These are phyloP conservation scores for Entelurus aequoreus DNA, from an alignment of 2,113 vertebrate species.

Conservation along the genomic window DNA sequence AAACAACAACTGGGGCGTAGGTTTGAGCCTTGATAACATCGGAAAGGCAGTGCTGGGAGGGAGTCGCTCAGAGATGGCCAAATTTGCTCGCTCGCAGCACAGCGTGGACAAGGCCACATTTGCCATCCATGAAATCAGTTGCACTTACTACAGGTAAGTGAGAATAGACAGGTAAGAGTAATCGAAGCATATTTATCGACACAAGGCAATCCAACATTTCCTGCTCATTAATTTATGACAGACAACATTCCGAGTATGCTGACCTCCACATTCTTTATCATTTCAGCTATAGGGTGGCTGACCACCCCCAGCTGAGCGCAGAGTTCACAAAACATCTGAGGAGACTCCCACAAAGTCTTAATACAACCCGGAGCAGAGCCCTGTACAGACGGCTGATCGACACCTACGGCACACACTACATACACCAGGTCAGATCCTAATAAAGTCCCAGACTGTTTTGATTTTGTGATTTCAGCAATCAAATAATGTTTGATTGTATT, in stretches of 20 bases:
- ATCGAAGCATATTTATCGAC: neutral
- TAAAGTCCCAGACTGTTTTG: neutral
- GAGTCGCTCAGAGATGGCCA: constrained; percentile 68
- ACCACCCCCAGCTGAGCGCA: constrained; percentile 67
- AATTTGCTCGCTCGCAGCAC: constrained; percentile 67
- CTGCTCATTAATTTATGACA: no score
- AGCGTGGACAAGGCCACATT: constrained; percentile 73
- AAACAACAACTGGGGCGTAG: constrained; percentile 67
- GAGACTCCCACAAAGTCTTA: constrained; percentile 58
- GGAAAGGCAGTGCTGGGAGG: constrained; percentile 63
- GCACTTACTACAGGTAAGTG: constrained; percentile 71
- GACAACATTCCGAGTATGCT: neutral
- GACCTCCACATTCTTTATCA: constrained; percentile 24
- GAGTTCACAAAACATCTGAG: constrained; percentile 69
- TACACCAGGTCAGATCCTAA: constrained; percentile 62
- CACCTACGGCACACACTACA: constrained; percentile 78
- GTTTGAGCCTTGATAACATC: constrained; percentile 49
- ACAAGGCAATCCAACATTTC: no score
- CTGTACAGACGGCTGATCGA: constrained; percentile 65
- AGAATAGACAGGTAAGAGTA: neutral
- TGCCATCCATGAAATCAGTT: constrained; percentile 70
- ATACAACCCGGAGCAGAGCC: constrained; percentile 42
- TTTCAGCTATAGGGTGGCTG: constrained; percentile 71
- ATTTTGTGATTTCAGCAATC: neutral
- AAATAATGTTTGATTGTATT: neutral